These are phyloP conservation scores for Euwallacea similis DNA, from an alignment of 1,140 invertebrate species.

Conservation along the genomic window DNA sequence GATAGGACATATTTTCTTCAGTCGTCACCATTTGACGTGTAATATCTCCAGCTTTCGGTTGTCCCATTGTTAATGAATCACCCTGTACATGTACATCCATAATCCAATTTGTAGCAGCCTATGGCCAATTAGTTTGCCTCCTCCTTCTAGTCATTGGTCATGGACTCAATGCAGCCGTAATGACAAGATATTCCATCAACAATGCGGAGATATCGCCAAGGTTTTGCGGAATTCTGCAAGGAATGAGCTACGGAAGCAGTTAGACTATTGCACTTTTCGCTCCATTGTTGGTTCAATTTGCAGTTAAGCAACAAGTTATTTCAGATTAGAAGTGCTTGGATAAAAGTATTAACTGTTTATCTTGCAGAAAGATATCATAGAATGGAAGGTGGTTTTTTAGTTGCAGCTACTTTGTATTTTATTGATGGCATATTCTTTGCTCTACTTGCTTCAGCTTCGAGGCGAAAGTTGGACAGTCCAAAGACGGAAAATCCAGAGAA, in stretches of 20 bases:
- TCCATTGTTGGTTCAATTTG: constrained; percentile 64
- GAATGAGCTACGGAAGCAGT: constrained; percentile 73
- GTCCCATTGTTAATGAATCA: too few species aligned
- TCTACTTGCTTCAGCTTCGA: background rate
- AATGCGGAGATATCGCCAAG: constrained; percentile 76
- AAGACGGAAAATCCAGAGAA: background rate
- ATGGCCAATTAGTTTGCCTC: constrained; percentile 62
- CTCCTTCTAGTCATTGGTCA: constrained; percentile 67
- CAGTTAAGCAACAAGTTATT: constrained; percentile 65
- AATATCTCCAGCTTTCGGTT: too few species aligned
- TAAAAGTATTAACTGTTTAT: background rate
- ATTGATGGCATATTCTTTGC: background rate
- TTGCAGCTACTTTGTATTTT: background rate
- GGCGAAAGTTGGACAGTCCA: background rate
- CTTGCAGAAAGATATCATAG: background rate
- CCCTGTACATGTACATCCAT: background rate
- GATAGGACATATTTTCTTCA: constrained; percentile 1
- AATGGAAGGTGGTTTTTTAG: background rate
- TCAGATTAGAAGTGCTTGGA: background rate
- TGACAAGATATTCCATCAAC: constrained; percentile 69
- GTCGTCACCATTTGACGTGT: background rate
- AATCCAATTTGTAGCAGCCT: constrained; percentile 54
- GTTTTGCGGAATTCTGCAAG: constrained; percentile 71
- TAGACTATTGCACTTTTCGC: constrained; percentile 71
- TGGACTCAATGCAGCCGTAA: constrained; percentile 72